These are phyloP conservation scores for Diprion similis DNA, from an alignment of 1,140 invertebrate species.

Conservation along the genomic window DNA sequence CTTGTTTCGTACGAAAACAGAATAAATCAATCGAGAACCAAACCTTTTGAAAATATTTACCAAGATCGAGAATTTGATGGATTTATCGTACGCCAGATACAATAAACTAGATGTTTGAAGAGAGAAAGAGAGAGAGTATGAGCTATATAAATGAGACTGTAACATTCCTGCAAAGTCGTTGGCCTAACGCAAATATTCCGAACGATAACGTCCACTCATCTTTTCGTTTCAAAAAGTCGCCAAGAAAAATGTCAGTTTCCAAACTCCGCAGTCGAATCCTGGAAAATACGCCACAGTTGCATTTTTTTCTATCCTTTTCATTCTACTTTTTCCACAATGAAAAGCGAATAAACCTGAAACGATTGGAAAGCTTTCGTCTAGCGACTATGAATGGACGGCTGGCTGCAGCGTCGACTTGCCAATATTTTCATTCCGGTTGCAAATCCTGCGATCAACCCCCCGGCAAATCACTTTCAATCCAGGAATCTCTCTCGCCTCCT, in stretches of 20 bases:
- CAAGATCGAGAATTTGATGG: too few species aligned
- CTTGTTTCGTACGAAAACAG: too few species aligned
- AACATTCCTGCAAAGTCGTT: too few species aligned
- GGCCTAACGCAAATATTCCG: too few species aligned
- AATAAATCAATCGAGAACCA: too few species aligned
- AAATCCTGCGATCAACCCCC: constrained; percentile 12
- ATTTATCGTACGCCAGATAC: too few species aligned
- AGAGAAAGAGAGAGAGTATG: too few species aligned
- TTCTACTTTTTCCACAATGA: constrained; percentile 5
- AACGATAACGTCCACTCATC: background rate
- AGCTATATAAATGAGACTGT: too few species aligned
- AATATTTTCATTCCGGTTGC: constrained; percentile 17
- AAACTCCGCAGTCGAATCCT: background rate
- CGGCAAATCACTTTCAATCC: constrained; percentile 14
- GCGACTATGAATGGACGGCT: background rate
- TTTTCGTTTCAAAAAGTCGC: background rate
- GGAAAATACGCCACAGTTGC: background rate
- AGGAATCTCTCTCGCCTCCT: background rate
- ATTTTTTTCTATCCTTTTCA: background rate
- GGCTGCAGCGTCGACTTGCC: constrained; percentile 2
- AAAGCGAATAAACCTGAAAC: constrained; percentile 1
- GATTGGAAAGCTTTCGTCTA: constrained; percentile 5
- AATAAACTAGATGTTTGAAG: too few species aligned
- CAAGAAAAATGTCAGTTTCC: background rate
- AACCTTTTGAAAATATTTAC: too few species aligned